Evolutionary conservation across 2,888 invertebrate genomes (phyloP).

Genomic region (Phoenoteleia sp.): DNA sequence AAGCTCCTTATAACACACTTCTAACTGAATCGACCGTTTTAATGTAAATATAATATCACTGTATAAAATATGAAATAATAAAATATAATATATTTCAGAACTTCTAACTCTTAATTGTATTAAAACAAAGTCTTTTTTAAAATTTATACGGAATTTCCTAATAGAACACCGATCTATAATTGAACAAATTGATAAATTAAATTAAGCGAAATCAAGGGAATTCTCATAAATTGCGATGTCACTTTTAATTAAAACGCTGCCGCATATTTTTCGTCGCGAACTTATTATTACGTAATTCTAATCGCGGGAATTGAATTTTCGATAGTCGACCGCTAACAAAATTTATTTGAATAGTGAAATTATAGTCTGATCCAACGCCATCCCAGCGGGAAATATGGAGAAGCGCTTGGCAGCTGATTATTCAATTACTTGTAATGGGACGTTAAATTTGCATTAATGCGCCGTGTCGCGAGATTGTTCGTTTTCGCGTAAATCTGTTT

Average conservation of each 20-base stretch:
- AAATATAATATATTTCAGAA: no score
- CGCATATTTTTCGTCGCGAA: background rate
- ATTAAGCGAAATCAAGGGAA: no score
- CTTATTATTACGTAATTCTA: conserved; percentile 17
- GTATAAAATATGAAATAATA: no score
- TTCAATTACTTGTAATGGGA: conserved; percentile 73
- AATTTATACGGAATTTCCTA: no score
- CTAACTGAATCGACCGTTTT: no score
- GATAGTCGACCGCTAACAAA: conserved; percentile 39
- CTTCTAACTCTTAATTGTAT: no score
- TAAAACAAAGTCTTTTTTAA: no score
- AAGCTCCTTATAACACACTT: no score
- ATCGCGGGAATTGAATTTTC: conserved; percentile 51
- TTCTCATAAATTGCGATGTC: no score
- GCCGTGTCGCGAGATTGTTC: conserved; percentile 55
- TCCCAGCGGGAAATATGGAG: conserved; percentile 66
- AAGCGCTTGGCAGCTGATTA: conserved; percentile 67
- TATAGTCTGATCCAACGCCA: conserved; percentile 53
- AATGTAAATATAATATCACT: no score
- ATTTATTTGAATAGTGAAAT: conserved; percentile 62
- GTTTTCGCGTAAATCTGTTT: conserved; percentile 59
- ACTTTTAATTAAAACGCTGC: background rate
- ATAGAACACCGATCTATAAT: no score
- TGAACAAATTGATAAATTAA: no score
- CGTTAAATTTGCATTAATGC: conserved; percentile 72